Evolutionary conservation across 2,113 vertebrate genomes (phyloP), one percentile per base, ranked within the genome.

Genomic region (Chaetorhynchus papuensis): DNA sequence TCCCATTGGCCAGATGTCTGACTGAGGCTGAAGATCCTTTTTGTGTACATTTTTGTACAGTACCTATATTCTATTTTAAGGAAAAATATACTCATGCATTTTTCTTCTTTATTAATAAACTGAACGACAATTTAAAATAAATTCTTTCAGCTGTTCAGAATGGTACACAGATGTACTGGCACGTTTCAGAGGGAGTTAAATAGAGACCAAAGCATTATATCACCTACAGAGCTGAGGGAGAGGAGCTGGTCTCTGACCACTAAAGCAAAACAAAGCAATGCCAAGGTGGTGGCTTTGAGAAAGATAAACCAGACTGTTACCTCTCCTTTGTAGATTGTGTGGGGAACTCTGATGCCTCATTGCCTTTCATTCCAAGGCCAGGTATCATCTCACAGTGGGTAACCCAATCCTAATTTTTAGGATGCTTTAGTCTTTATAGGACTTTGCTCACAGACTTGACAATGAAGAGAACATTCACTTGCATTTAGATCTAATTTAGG

Each of bases 71-170:
- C 64, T 90, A 0, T 63, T 74, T 93, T 79, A 63, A 89, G 83
- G 47, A 45, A 91, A 84, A 94, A 94, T 93, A 83, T 30, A 86
- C 68, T 59, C 26, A 3, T 35, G 15, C 52, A 42, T 87, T 95
- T 97, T 88, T 97, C 75, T 94, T 89, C 81, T 68, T 94, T 71
- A 57, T 90, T 92, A 78, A 90, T 90, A 90, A 94, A 96, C 89
- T 18, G 24, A 87, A 35, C 93, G 92, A 92, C 86, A 95, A 49
- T 89, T 93, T 79, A 85, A 96, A 97, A 93, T 93, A 95, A 93
- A 96, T 87, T 66, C 13, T 76, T 64, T 94, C 83, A 77, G 66
- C 69, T 89, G 76, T 83, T 84, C 30, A 33, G 59, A 83, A 50
- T 79, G 86, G 66, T 61, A 70, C 75, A 30, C 94, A 94, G 81